These are phyloP conservation scores for Trematomus loennbergii DNA, from an alignment of 2,113 vertebrate genomes.

Conservation along the genomic window DNA sequence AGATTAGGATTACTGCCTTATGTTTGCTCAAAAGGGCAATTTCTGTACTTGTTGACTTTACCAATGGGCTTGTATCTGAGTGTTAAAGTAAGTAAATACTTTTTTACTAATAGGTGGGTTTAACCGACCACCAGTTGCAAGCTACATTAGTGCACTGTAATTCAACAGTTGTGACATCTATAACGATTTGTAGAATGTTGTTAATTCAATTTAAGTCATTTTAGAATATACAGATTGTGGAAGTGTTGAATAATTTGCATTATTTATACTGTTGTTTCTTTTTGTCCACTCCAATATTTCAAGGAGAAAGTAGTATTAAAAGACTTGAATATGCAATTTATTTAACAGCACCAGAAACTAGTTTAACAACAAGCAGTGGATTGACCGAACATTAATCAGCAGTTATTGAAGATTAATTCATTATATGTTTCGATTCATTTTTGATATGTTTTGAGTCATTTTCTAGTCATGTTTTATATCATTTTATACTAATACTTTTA, in stretches of 20 bases:
- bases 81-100: neutral
- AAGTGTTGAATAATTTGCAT: neutral
- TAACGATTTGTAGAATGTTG: neutral
- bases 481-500: neutral
- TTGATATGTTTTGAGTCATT: neutral
- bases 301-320: neutral
- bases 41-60: neutral
- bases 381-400: too few relatives aligned
- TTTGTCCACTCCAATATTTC: neutral
- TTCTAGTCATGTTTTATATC: neutral
- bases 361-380: neutral
- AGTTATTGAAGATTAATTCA: neutral
- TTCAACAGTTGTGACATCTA: neutral
- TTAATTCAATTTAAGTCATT: neutral
- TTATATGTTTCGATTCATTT: neutral
- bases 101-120: neutral
- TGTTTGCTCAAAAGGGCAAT: neutral
- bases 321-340: neutral
- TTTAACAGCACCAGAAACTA: neutral
- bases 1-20: neutral
- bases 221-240: neutral
- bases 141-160: neutral
- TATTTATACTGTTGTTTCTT: neutral
- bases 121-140: neutral
- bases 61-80: neutral